Conservation (phyloP, 2,113 vertebrate genomes). For the Nettapus auritus region DNA sequence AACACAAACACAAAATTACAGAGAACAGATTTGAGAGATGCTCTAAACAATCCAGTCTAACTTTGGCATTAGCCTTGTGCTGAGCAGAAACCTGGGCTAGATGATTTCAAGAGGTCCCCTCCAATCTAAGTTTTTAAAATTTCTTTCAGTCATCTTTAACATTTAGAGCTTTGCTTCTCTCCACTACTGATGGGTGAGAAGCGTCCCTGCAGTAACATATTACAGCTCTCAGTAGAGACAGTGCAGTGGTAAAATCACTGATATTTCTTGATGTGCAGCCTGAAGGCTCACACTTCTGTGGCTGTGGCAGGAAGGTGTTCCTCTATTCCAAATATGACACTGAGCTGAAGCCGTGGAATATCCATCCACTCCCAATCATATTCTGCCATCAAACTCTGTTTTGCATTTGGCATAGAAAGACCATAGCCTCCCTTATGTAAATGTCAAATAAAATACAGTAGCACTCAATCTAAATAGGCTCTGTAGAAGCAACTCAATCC, state of each 20-base stretch:
- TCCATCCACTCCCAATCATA: background rate
- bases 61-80: background rate
- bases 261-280: background rate
- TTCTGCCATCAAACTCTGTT: background rate
- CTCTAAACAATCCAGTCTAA: background rate
- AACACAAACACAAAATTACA: background rate
- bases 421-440: background rate
- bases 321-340: background rate
- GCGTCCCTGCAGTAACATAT: background rate
- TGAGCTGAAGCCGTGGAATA: background rate
- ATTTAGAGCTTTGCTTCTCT: background rate
- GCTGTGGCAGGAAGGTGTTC: background rate
- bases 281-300: background rate
- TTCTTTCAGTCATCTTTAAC: background rate
- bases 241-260: background rate
- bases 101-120: background rate
- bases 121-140: background rate
- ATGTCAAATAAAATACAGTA: background rate
- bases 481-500: background rate
- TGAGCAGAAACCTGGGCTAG: background rate
- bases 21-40: background rate
- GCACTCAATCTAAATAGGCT: background rate
- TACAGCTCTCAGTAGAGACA: background rate
- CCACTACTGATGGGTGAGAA: background rate
- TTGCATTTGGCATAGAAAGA: background rate